Percentiles rank a stretch among this genome's conserved stretches.
Conservation (phyloP, 2,113 vertebrate species). For the Oxygymnocypris stewartii region DNA sequence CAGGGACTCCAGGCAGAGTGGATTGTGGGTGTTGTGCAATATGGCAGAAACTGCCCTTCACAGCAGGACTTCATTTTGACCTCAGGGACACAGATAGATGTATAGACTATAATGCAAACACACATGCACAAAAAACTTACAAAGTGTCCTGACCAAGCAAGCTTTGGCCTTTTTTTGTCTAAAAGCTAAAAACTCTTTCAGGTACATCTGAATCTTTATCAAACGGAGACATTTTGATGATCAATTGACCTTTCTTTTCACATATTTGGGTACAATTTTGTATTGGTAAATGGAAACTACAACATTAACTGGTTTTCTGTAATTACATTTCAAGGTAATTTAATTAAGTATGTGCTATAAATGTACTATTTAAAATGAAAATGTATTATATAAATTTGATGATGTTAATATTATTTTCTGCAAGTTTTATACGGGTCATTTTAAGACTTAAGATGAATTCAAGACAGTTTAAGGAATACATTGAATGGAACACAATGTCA, state of each 20-base stretch:
- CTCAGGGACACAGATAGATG: neutral
- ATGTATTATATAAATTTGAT: no score
- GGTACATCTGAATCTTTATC: neutral
- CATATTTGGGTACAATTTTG: neutral
- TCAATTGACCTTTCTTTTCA: neutral
- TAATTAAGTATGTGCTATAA: neutral
- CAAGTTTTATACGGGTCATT: no score
- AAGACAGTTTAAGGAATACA: no score
- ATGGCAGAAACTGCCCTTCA: conserved; percentile 32
- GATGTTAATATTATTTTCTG: no score
- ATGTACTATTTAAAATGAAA: neutral
- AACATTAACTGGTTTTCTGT: neutral
- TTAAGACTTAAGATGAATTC: no score
- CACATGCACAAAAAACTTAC: neutral
- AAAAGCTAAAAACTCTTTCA: neutral
- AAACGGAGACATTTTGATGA: neutral
- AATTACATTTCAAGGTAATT: neutral
- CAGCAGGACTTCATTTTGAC: conserved; percentile 17
- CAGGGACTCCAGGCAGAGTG: conserved; percentile 12
- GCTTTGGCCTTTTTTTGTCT: neutral
- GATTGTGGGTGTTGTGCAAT: conserved; percentile 50
- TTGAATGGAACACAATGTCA: no score
- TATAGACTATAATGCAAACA: neutral
- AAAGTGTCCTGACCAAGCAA: neutral
- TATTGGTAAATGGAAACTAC: neutral